phyloP scores from a whole-genome alignment of 2,888 invertebrate genomes.

The Taphrorychus bicolor region DNA sequence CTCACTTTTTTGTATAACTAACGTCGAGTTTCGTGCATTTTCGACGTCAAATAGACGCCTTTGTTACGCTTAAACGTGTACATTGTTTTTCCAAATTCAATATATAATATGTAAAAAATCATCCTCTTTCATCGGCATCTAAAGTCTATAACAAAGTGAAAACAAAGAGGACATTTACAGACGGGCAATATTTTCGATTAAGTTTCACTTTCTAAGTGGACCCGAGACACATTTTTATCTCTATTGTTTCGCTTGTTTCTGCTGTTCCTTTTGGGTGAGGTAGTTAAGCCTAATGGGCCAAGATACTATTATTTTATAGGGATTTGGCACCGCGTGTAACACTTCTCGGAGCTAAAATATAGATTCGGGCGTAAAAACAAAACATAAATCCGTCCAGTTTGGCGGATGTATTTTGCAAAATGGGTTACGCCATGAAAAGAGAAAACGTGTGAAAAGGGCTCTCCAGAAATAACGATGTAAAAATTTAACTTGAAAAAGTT shows the following conservation, averaged over 20 bases:
- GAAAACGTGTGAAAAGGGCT: not conserved
- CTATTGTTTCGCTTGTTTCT: conserved; percentile 19
- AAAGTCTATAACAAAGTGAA: conserved; percentile 1
- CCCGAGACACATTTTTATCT: conserved; percentile 17
- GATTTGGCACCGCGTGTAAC: conserved; percentile 13
- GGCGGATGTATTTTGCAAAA: conserved; percentile 8
- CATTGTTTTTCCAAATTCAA: no score
- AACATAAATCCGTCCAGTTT: not conserved
- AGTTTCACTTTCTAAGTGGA: conserved; percentile 24
- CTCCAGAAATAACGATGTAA: not conserved
- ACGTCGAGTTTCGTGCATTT: no score
- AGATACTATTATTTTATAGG: conserved; percentile 26
- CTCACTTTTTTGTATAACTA: no score
- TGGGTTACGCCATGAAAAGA: not conserved
- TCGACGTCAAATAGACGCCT: no score
- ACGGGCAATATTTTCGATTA: conserved; percentile 24
- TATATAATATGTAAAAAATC: no score
- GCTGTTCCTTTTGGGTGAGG: conserved; percentile 10
- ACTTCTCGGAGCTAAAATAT: conserved; percentile 4
- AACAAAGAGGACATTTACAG: conserved; percentile 27
- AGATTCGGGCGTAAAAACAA: conserved; percentile 5
- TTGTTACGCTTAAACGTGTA: no score
- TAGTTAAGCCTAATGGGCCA: conserved; percentile 30
- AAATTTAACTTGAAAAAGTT: not conserved
- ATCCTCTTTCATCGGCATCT: not conserved